A percentile compares a stretch with the other conserved stretches of the same genome.
phyloP scores from a whole-genome alignment of 2,888 invertebrate genomes.

The Celastrina argiolus region DNA sequence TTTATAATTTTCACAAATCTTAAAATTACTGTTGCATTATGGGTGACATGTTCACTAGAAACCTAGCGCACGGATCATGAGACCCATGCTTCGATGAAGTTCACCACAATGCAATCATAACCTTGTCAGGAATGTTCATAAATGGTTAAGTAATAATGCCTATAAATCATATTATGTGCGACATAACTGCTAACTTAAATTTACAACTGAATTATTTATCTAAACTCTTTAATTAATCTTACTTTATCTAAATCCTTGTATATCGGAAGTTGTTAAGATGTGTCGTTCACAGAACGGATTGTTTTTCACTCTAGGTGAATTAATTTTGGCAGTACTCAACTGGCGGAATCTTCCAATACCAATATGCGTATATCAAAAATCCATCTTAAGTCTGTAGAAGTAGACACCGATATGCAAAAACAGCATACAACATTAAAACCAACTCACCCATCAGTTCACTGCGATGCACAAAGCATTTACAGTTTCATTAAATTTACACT shows the following conservation, averaged over 20 bases:
- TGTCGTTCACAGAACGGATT: constrained; percentile 77
- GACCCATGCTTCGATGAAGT: constrained; percentile 23
- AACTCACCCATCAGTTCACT: constrained; percentile 63
- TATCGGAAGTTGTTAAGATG: constrained; percentile 69
- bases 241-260: constrained; percentile 68
- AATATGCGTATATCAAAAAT: constrained; percentile 42
- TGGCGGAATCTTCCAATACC: constrained; percentile 60
- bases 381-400: constrained; percentile 59
- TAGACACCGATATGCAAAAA: constrained; percentile 66
- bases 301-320: constrained; percentile 69
- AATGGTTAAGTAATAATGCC: constrained; percentile 77
- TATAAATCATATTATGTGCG: constrained; percentile 73
- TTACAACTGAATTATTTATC: constrained; percentile 76
- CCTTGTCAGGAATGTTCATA: constrained; percentile 74
- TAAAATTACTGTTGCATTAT: constrained; percentile 66
- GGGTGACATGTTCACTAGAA: constrained; percentile 38
- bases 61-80: constrained; percentile 29
- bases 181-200: constrained; percentile 75
- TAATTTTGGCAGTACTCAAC: constrained; percentile 73
- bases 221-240: constrained; percentile 69
- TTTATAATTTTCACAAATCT: constrained; percentile 65
- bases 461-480: constrained; percentile 59
- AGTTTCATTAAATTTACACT: constrained; percentile 68
- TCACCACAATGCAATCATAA: constrained; percentile 60
- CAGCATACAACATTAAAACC: constrained; percentile 66